Evolutionary conservation across 2,113 vertebrate genomes (phyloP).

Genomic region (Arenaria interpres): DNA sequence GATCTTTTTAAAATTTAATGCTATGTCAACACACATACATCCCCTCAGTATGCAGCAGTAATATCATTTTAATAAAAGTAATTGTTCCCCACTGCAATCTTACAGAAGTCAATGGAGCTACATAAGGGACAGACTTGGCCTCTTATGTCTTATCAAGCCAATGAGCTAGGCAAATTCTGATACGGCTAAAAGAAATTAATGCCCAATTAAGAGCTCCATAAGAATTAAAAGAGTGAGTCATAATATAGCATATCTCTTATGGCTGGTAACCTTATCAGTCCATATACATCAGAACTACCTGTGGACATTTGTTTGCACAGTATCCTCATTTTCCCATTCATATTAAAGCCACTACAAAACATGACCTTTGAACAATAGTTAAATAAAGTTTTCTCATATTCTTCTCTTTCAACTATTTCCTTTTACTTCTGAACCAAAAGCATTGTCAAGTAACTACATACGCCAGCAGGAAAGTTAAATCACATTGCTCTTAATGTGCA

Average conservation of each 20-base stretch:
- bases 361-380: background rate
- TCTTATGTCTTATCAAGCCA: constrained; percentile 13
- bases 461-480: background rate
- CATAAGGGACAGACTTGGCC: background rate
- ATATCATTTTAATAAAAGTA: background rate
- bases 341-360: background rate
- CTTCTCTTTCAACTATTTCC: background rate
- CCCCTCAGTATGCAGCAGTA: background rate
- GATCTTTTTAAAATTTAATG: background rate
- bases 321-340: constrained; percentile 5
- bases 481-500: background rate
- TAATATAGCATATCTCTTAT: constrained; percentile 20
- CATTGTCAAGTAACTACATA: background rate
- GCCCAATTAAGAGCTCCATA: background rate
- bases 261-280: background rate
- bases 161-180: constrained; percentile 21
- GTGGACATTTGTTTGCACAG: background rate
- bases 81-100: background rate
- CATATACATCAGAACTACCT: constrained; percentile 31
- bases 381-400: background rate
- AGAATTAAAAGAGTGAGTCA: background rate
- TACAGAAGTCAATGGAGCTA: background rate
- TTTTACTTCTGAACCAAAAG: background rate
- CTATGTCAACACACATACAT: background rate
- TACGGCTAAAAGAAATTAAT: background rate